phyloP scores from a whole-genome alignment of 2,113 vertebrate genomes.

The Hemiscyllium ocellatum region DNA sequence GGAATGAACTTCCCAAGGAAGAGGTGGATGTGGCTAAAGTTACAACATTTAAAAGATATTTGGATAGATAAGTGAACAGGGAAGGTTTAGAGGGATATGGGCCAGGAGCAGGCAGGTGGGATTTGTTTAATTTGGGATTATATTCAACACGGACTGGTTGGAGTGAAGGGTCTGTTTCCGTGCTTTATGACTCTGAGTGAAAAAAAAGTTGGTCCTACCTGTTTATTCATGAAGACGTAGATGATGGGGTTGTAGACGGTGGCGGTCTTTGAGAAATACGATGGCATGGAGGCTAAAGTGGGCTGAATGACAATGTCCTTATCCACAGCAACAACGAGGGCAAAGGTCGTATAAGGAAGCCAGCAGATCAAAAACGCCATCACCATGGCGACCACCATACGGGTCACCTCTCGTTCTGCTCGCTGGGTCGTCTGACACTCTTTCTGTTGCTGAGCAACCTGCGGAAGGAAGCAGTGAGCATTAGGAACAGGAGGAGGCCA shows the following conservation, averaged over 20 bases:
- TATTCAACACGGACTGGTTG: too few relatives aligned
- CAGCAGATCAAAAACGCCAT: slow-evolving; percentile 55
- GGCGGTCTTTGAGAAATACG: slow-evolving; percentile 58
- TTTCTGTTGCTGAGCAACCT: slow-evolving; percentile 47
- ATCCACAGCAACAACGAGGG: slow-evolving; percentile 50
- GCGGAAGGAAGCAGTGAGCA: not conserved
- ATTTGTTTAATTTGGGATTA: too few relatives aligned
- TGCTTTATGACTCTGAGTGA: too few relatives aligned
- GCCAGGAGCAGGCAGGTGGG: too few relatives aligned
- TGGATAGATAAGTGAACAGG: too few relatives aligned
- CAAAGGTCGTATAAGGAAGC: slow-evolving; percentile 54
- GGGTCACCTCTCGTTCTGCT: slow-evolving; percentile 47
- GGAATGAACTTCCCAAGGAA: too few relatives aligned
- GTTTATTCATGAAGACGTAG: slow-evolving; percentile 60
- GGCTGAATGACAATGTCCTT: slow-evolving; percentile 50
- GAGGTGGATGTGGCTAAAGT: too few relatives aligned
- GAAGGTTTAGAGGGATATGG: too few relatives aligned
- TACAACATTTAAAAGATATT: too few relatives aligned
- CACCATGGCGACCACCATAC: slow-evolving; percentile 54
- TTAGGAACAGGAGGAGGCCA: too few relatives aligned
- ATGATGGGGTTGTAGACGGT: slow-evolving; percentile 56
- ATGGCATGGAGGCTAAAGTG: slow-evolving; percentile 50
- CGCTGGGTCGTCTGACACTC: slow-evolving; percentile 48
- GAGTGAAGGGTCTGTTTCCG: too few relatives aligned
- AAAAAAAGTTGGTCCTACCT: slow-evolving; percentile 43